Base-by-base conservation (phyloP, 2,888 invertebrate species). In the Machimus atricapillus region DNA sequence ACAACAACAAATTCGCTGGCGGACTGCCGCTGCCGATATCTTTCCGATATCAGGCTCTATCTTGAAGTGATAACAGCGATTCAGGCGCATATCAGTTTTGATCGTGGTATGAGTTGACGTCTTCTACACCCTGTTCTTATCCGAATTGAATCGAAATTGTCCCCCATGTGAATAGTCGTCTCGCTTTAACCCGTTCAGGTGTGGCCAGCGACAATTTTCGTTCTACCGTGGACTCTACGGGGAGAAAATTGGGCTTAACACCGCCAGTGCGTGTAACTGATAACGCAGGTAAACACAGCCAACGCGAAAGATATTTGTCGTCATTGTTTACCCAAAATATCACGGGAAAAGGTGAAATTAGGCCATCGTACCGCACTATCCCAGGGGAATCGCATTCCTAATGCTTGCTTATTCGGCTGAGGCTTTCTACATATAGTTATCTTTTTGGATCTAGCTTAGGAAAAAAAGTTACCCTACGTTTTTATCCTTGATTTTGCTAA, bases 11-110 rank as follows among this genome's bases (percentile, higher is more conserved):
- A 82, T 83, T 56, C 73, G 78, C 19, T 83, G 43, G 34, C 83
- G 58, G 77, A 56, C 73, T 73, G 52, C 86, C 86, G 76, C 76
- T 37, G 52, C 66, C 88, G 89, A 89, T 90, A 89, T 89, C 89
- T 89, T 88, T 88, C 73, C 89, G 89, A 90, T 90, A 89, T 89
- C 89, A 89, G 85, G 86, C 88, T 88, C 89, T 88, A 89, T 89
- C 89, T 88, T 83, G 86, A 66, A 89, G 89, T 89, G 89, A 90
- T 90, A 90, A 90, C 88, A 88, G 81, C 89, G 88, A 88, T 88
- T 87, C 83, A 77, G 43, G 40, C 66, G 78, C 66, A 86, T 86
- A 86, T 79, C 78, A 86, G 86, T 79, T 78, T 86, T 66, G 66
- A 74, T 46, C 82, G 37, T 23, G 66, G 82, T 83, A 56, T 43